These are phyloP conservation scores for Sisor rabdophorus DNA, from an alignment of 2,113 vertebrate species.

Conservation along the genomic window DNA sequence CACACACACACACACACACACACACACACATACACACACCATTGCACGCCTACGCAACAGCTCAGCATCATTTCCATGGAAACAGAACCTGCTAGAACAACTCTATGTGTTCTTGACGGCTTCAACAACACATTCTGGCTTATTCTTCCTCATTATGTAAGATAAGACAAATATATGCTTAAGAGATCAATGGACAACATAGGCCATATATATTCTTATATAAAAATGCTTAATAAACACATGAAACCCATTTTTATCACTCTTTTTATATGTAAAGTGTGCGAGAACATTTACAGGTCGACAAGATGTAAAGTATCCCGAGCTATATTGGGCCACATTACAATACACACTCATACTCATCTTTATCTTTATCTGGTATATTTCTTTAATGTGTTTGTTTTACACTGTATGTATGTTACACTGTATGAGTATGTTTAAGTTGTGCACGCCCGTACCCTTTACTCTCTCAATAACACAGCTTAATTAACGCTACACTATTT, in stretches of 20 bases:
- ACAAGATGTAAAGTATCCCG: neutral
- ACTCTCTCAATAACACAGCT: too few species aligned
- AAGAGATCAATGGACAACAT: neutral
- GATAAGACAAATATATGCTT: constrained; percentile 3
- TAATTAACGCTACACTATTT: too few species aligned
- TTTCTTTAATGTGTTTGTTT: neutral
- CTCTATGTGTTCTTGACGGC: neutral
- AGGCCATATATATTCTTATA: neutral
- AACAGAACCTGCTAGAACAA: constrained; percentile 32
- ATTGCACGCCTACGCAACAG: constrained; percentile 11
- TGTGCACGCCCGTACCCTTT: neutral
- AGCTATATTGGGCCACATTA: neutral
- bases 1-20: constrained; percentile 11
- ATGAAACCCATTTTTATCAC: neutral
- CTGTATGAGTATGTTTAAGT: neutral
- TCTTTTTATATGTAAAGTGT: neutral
- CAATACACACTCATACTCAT: neutral
- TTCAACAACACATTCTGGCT: neutral
- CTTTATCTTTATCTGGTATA: neutral
- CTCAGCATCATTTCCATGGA: constrained; percentile 48
- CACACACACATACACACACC: constrained; percentile 9
- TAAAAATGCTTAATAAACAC: neutral
- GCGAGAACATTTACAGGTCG: neutral
- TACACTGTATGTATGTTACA: too few species aligned
- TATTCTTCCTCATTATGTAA: neutral